These are phyloP conservation scores for Calameuta filiformis DNA, from an alignment of 2,888 invertebrate genomes.

Conservation along the genomic window DNA sequence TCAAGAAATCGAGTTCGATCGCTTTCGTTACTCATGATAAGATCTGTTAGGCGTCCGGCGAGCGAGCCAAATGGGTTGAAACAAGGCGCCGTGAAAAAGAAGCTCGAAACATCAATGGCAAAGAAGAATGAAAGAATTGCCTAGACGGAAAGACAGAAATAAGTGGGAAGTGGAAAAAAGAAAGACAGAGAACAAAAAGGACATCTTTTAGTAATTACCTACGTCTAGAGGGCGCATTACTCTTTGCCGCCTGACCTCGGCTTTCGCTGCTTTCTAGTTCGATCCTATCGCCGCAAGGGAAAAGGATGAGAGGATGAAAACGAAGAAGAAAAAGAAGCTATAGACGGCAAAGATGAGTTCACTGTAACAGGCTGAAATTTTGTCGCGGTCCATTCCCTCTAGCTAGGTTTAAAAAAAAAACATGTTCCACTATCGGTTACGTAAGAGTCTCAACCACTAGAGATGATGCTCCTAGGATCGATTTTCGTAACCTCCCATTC, in stretches of 20 bases:
- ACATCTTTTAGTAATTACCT: slow-evolving; percentile 45
- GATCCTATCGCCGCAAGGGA: slow-evolving; percentile 17
- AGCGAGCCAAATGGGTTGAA: neutral
- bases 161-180: slow-evolving; percentile 15
- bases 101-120: neutral
- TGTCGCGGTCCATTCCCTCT: neutral
- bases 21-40: neutral
- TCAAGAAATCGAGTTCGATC: neutral
- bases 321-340: neutral
- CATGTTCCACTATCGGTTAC: neutral
- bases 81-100: neutral
- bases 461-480: neutral
- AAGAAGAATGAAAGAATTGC: slow-evolving; percentile 5
- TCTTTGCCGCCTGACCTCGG: slow-evolving; percentile 35
- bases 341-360: neutral
- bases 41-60: neutral
- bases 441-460: neutral
- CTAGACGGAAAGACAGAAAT: slow-evolving; percentile 15
- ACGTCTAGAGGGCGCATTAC: slow-evolving; percentile 41
- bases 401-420: neutral
- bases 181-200: neutral
- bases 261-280: slow-evolving; percentile 5
- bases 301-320: slow-evolving; percentile 1
- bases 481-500: neutral
- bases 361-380: neutral